A percentile compares a stretch with the other conserved stretches of the same genome.
Conservation (phyloP, 2,113 vertebrate genomes). For the Crotalus tigris region DNA sequence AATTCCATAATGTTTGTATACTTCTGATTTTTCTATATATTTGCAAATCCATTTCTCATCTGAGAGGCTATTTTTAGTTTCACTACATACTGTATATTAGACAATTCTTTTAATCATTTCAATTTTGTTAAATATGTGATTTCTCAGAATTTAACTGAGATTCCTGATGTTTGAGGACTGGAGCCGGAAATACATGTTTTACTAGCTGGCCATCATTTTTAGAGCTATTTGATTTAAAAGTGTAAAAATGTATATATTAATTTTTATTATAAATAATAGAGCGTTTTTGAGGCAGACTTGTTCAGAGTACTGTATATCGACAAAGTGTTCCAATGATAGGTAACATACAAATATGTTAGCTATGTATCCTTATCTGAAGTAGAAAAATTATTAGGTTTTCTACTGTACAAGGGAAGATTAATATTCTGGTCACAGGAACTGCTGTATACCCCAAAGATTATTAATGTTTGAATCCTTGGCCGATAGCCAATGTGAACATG, state of each 20-base stretch:
- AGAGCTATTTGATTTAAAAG: constrained; percentile 38
- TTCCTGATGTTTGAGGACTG: neutral
- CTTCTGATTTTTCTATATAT: neutral
- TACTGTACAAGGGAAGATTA: constrained; percentile 32
- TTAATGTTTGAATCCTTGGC: constrained; percentile 27
- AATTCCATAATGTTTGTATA: neutral
- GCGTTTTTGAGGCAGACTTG: constrained; percentile 49
- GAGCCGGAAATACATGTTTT: neutral
- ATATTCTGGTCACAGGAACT: neutral
- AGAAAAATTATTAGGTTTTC: constrained; percentile 30
- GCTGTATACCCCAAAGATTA: constrained; percentile 17
- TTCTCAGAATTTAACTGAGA: neutral
- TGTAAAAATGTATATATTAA: constrained; percentile 61
- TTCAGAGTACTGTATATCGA: constrained; percentile 61
- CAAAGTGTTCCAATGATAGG: constrained; percentile 56
- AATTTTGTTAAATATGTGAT: neutral
- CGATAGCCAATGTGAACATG: constrained; percentile 1
- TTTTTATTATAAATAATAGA: constrained; percentile 57
- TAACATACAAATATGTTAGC: constrained; percentile 34
- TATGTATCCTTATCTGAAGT: constrained; percentile 37
- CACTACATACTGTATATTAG: neutral
- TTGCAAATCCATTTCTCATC: neutral
- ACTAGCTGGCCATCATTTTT: neutral
- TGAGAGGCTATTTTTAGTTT: neutral
- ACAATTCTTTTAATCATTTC: neutral